Evolutionary conservation across 2,888 invertebrate genomes (phyloP).

Genomic region (Pardosa pseudoannulata): DNA sequence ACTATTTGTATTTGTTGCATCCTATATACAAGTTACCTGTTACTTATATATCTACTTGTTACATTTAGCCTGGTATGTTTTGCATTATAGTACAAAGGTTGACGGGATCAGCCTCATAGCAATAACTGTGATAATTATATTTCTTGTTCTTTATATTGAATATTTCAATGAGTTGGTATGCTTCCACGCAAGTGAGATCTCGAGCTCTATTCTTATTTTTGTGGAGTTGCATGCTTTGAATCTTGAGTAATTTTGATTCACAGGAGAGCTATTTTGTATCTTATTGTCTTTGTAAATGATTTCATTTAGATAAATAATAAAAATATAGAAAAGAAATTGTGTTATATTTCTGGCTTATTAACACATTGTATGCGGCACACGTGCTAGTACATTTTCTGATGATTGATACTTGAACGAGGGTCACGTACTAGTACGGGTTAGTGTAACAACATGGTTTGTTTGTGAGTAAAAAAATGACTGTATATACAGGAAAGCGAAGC

Average conservation of each 20-base stretch:
- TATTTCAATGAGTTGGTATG: background rate
- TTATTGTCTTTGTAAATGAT: background rate
- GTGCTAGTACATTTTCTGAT: no score
- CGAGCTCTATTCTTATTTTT: background rate
- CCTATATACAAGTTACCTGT: background rate
- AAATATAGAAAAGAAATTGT: no score
- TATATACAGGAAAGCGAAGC: no score
- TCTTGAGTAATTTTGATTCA: background rate
- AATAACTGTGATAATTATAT: conserved; percentile 32
- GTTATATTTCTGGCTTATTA: no score
- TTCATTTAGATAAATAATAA: background rate
- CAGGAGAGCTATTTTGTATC: background rate
- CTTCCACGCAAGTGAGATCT: background rate
- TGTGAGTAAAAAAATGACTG: no score
- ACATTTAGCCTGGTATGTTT: background rate
- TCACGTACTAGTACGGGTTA: no score
- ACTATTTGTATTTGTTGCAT: background rate
- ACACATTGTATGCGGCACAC: no score
- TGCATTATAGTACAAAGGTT: conserved; percentile 13
- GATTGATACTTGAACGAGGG: no score
- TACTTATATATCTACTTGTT: background rate
- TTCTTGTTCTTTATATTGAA: background rate
- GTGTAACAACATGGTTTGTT: no score
- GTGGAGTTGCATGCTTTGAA: background rate
- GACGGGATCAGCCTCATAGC: background rate